These are phyloP conservation scores for Acromyrmex echinatior DNA, from an alignment of 1,140 invertebrate genomes.

Conservation along the genomic window DNA sequence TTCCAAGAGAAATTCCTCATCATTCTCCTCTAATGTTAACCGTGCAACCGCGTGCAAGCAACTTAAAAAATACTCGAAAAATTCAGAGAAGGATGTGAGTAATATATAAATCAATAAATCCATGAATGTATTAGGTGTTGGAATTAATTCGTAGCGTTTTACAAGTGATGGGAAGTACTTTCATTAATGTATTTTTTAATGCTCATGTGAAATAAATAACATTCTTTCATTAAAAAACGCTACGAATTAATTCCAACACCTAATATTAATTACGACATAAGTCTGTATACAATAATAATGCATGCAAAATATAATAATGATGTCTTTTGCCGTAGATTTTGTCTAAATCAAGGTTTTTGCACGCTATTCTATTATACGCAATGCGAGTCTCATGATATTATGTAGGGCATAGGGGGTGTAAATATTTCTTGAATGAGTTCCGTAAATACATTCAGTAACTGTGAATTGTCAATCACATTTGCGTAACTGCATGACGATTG, in stretches of 20 bases:
- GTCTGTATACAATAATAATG: neutral
- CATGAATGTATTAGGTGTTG: neutral
- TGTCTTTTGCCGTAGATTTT: neutral
- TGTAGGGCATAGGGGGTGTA: neutral
- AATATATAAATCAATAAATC: neutral
- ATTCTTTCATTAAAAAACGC: too few species aligned
- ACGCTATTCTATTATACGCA: neutral
- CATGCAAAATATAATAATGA: neutral
- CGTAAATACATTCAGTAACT: constrained; percentile 13
- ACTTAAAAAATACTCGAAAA: neutral
- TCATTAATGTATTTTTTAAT: too few species aligned
- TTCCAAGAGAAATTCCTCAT: constrained; percentile 65
- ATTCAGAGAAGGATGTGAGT: neutral
- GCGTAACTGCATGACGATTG: constrained; percentile 3
- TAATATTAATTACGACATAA: neutral
- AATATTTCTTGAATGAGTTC: constrained; percentile 20
- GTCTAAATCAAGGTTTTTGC: neutral
- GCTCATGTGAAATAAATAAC: too few species aligned
- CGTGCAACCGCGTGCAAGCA: neutral
- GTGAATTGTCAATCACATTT: constrained; percentile 37
- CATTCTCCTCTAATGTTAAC: neutral
- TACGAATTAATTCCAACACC: too few species aligned
- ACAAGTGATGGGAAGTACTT: too few species aligned
- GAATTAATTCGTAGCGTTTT: too few species aligned
- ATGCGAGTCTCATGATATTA: constrained; percentile 5